Evolutionary conservation across 2,113 vertebrate genomes (phyloP).

Genomic region (Bubalus kerabau): DNA sequence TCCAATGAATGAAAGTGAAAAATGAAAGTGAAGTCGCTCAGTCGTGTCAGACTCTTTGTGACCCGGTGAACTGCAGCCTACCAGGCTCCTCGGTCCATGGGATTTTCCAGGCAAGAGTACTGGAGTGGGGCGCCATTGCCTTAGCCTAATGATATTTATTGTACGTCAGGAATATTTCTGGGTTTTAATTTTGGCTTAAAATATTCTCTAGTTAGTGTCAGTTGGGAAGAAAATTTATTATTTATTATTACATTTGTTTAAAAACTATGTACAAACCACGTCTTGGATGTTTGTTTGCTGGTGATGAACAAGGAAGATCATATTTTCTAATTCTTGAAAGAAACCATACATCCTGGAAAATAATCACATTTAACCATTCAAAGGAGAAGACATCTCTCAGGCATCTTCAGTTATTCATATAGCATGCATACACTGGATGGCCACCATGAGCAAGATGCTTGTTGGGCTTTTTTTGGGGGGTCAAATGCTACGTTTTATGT

Average conservation of each 20-base stretch:
- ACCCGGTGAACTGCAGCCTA: no score
- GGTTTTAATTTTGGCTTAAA: slow-evolving; percentile 26
- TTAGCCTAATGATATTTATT: not conserved
- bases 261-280: not conserved
- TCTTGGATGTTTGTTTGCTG: not conserved
- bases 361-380: not conserved
- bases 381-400: not conserved
- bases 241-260: slow-evolving; percentile 1
- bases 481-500: not conserved
- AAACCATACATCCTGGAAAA: not conserved
- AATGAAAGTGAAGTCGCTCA: no score
- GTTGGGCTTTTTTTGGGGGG: not conserved
- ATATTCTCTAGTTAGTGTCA: not conserved
- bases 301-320: not conserved
- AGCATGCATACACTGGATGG: not conserved
- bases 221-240: not conserved
- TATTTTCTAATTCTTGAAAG: not conserved
- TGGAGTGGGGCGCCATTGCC: no score
- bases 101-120: no score
- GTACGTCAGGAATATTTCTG: not conserved
- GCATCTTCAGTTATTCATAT: not conserved
- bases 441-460: not conserved
- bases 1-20: no score
- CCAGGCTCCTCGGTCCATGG: no score
- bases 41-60: no score